Base-by-base conservation (phyloP, 53 echinoderm and acorn worm genomes). In the Apostichopus leukothele region DNA sequence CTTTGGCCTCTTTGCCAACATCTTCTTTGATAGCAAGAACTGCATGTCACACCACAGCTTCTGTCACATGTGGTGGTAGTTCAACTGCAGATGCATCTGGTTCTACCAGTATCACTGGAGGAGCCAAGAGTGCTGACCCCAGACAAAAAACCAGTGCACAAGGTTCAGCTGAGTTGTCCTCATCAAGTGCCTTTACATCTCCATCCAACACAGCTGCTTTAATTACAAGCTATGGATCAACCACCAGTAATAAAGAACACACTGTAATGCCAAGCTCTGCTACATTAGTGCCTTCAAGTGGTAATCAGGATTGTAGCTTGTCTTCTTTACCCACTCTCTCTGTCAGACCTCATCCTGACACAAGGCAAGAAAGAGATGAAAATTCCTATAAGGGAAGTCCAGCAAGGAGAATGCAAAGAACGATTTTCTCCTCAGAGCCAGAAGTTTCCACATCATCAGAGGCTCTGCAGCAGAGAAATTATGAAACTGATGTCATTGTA, bases 401-500 rank as follows among this genome's bases (percentile, higher is more conserved):
- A 55, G 14, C 88, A 74, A 52, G 19, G 25, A 75, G 75, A 53
- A 23, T 75, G 9, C 75, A 52, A 51, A 74, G 88, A 52, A 22
- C 8, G 27, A 20, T 52, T 21, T 87, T 87, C 26, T 52, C 88
- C 1, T 75, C 88, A 50, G 51, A 57, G 74, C 75, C 88, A 52
- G 88, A 87, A 22, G 67, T 85, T 14, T 67, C 67, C 27, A 54
- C 88, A 75, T 75, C 88, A 16, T 87, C 88, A 21, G 75, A 87
- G 54, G 88, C 88, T 11, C 18, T 87, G 53, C 88, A 87, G 74
- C 88, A 87, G 75, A 87, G 88, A 53, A 74, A 87, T 74, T 87
- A 87, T 75, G 88, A 87, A 25, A 87, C 88, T 19, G 88, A 87
- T 59, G 88, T 87, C 4, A 87, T 87, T 55, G 88, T 87, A n/a